phyloP scores from a whole-genome alignment of 2,888 invertebrate species.

The Hedychridium roseum region DNA sequence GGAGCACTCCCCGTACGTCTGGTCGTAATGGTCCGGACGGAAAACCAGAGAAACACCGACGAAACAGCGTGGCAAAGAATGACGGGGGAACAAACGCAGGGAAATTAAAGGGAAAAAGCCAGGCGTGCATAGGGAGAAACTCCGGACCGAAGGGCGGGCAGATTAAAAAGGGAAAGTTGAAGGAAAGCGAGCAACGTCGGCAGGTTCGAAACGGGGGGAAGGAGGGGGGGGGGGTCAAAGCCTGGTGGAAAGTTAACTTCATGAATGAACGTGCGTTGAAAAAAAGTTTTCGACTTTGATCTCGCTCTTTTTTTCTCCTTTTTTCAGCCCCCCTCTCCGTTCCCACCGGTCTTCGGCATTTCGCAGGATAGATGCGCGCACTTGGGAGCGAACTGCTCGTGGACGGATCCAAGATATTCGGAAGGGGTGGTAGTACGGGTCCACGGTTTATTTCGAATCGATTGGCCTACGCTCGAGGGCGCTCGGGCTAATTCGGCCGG shows the following conservation, averaged over 20 bases:
- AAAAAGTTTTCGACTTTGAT: no score
- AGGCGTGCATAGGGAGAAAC: background rate
- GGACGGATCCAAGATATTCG: conserved; percentile 17
- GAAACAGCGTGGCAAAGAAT: background rate
- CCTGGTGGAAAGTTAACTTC: conserved; percentile 6
- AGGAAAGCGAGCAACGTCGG: background rate
- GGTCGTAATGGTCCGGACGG: no score
- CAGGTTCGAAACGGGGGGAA: background rate
- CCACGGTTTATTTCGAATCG: conserved; percentile 39
- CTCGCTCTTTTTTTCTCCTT: no score
- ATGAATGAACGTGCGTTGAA: conserved; percentile 36
- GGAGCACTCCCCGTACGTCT: background rate
- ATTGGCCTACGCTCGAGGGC: conserved; percentile 32
- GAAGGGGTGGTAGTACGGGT: conserved; percentile 9
- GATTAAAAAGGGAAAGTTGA: background rate
- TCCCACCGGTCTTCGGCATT: conserved; percentile 3
- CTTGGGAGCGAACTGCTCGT: no score
- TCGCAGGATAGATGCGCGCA: no score
- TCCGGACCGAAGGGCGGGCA: background rate
- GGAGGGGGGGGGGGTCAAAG: background rate
- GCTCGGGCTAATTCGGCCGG: conserved; percentile 43
- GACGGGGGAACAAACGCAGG: background rate
- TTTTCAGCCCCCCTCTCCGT: conserved; percentile 1
- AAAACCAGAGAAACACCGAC: no score
- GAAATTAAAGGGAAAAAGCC: conserved; percentile 11